Base-by-base conservation (phyloP, 2,113 vertebrate genomes). In the Syngnathus scovelli region DNA sequence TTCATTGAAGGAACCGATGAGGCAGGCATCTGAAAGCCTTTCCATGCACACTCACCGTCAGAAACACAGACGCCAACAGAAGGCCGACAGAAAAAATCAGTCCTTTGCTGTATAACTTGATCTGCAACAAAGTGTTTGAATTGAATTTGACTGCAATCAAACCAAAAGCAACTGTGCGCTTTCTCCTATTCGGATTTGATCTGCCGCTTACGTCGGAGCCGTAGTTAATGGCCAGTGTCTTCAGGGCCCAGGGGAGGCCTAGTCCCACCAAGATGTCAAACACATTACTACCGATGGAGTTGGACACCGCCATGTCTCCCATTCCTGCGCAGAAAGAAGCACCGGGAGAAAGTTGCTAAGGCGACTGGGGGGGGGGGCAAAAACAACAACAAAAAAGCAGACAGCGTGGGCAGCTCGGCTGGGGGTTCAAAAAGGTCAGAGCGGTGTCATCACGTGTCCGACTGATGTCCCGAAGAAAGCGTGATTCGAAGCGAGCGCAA, bases 271-370 rank as follows among this genome's bases (percentile, higher is more conserved):
- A 84, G 86, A 99, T 98, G 87, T 99, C 96, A 74, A 99, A 99
- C 52, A 99, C 96, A 7, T 99, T 99, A 89, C 95, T 98, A 74
- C 96, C 96, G 0, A 98, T 98, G 78, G 96, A 98, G 87, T 98
- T 98, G 44, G 96, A 98, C 55, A 99, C 94, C 0, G 96, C 96
- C 96, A 99, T 98, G 77, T 99, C 95, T 3, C 96, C 96, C 92
- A 99, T 92, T 56, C 96, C 96, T 99, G 75, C 11, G 71, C 51
- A 74, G 36, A 64, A 36, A 74, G 27, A 64, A 36, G 23, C 15
- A 60, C 5, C 56, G 23, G 70, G n/a, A 33, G 0, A 4, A 51
- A 54, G 58, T 18, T 15, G 27, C 9, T 36, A 38, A 46, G 13
- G 36, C 5, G 13, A 6, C 3, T 33, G 27, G 27, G 27, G 27